Evolutionary conservation across 1,140 invertebrate species (phyloP).

Genomic region (Drosophila ficusphila): DNA sequence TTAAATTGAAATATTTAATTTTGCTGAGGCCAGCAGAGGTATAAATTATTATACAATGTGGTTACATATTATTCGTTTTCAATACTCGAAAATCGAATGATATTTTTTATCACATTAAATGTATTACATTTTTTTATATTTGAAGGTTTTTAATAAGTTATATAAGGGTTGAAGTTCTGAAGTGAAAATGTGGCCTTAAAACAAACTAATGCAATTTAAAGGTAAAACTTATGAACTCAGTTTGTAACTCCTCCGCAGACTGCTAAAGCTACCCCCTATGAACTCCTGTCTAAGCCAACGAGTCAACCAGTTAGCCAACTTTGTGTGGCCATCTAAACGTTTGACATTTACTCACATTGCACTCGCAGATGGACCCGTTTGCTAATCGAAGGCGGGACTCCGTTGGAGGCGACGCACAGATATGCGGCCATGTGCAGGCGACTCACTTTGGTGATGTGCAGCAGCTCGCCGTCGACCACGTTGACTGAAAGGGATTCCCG

Average conservation of each 20-base stretch:
- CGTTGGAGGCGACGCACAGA: conserved; percentile 94
- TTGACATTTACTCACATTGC: conserved; percentile 90
- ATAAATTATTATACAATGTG: no score
- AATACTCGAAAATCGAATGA: no score
- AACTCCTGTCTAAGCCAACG: not conserved
- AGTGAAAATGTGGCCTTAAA: no score
- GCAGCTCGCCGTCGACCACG: conserved; percentile 92
- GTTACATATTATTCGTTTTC: no score
- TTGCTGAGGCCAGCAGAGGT: no score
- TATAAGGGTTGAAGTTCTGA: no score
- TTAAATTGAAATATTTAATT: no score
- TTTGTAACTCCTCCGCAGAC: no score
- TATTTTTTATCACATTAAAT: no score
- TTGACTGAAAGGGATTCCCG: conserved; percentile 86
- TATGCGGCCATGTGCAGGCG: conserved; percentile 96
- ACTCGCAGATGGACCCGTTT: conserved; percentile 93
- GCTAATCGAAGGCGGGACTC: conserved; percentile 94
- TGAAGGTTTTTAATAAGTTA: no score
- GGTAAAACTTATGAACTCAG: not conserved
- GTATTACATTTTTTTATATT: no score
- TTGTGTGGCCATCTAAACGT: not conserved
- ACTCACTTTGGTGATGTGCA: conserved; percentile 94
- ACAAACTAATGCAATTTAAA: no score
- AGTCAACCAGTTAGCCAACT: not conserved
- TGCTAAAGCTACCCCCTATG: not conserved